Percentiles rank a stretch among this genome's conserved stretches.
These are phyloP conservation scores for Calypte anna DNA, from an alignment of 2,113 vertebrate genomes.

Conservation along the genomic window DNA sequence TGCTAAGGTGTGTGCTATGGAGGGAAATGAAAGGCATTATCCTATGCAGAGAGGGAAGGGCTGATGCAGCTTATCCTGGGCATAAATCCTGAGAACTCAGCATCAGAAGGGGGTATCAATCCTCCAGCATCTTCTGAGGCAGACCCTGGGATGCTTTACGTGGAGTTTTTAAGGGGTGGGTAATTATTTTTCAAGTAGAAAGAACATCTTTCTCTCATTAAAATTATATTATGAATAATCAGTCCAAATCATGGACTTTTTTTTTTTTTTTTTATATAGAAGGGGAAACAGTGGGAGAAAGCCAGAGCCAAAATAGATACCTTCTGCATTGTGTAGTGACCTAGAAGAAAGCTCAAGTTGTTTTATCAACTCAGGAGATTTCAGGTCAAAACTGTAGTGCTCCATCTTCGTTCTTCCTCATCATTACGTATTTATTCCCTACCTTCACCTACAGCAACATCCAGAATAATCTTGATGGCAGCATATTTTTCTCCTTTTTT, in stretches of 20 bases:
- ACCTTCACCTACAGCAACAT: neutral
- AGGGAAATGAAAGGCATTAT: neutral
- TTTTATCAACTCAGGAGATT: neutral
- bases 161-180: neutral
- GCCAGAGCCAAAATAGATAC: neutral
- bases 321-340: neutral
- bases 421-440: neutral
- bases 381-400: neutral
- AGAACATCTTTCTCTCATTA: neutral
- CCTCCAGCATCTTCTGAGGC: neutral
- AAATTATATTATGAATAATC: neutral
- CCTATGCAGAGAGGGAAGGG: neutral
- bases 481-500: neutral
- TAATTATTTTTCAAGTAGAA: neutral
- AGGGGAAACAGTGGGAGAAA: neutral
- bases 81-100: neutral
- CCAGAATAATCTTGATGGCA: neutral
- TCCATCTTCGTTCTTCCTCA: neutral
- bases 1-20: neutral
- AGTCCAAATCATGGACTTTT: neutral
- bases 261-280: fast-evolving
- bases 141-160: neutral
- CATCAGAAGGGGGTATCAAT: neutral
- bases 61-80: neutral
- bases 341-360: neutral